These are phyloP conservation scores for Parazoanthus swiftii DNA, from an alignment of 92 coral and sea anemone genomes.

Conservation along the genomic window DNA sequence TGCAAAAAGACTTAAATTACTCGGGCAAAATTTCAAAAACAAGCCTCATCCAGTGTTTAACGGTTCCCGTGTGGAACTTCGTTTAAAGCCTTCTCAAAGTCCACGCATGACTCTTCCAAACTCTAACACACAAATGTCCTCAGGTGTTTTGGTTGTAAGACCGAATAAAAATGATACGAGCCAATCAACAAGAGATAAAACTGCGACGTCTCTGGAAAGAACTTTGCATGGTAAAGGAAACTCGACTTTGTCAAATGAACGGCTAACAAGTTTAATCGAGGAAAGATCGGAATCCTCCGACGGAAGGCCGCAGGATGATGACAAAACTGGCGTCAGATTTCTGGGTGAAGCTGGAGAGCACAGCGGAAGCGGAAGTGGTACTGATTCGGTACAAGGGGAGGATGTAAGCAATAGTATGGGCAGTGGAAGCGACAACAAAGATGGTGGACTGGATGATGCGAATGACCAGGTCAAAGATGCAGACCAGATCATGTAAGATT, in stretches of 20 bases:
- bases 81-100: not conserved
- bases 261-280: not conserved
- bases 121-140: not conserved
- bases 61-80: not conserved
- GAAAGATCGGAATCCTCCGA: not conserved
- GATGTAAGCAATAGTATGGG: not conserved
- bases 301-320: conserved; percentile 2
- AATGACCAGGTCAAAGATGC: not conserved
- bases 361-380: conserved; percentile 27
- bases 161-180: not conserved
- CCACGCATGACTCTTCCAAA: not conserved
- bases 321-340: not conserved
- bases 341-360: not conserved
- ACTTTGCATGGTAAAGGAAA: not conserved
- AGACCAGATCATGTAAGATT: conserved; percentile 8
- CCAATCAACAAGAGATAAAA: not conserved
- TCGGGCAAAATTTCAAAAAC: not conserved
- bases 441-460: not conserved
- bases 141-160: not conserved
- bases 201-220: not conserved
- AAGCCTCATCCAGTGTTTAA: not conserved
- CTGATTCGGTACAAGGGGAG: not conserved
- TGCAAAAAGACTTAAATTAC: not conserved
- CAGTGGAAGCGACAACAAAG: not conserved
- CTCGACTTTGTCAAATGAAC: not conserved